Conservation (phyloP, 2,113 vertebrate genomes). For the Bubo scandiacus region DNA sequence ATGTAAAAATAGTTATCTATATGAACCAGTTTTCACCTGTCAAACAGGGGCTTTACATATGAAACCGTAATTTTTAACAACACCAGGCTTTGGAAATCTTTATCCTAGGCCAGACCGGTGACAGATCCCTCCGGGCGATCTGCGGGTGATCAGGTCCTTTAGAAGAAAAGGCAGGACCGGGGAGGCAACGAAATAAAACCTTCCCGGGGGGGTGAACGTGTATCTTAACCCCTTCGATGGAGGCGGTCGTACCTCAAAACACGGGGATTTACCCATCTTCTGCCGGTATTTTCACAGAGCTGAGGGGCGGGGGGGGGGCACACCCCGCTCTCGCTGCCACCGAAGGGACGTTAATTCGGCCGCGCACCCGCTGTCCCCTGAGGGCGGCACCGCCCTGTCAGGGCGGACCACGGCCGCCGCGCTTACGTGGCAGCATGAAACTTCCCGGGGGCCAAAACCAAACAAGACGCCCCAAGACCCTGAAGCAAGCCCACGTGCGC, state of each 20-base stretch:
- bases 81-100: not conserved
- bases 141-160: rapidly evolving
- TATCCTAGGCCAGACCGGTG: too few relatives aligned
- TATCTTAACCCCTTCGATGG: rapidly evolving
- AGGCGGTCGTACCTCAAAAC: rapidly evolving
- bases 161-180: too few relatives aligned
- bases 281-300: not conserved
- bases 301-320: rapidly evolving
- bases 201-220: rapidly evolving
- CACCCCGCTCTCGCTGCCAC: too few relatives aligned
- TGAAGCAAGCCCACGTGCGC: rapidly evolving
- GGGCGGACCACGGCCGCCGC: not conserved
- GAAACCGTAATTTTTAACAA: not conserved
- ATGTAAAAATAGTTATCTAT: too few relatives aligned
- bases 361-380: too few relatives aligned
- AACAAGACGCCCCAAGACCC: too few relatives aligned
- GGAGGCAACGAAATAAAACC: rapidly evolving
- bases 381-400: not conserved
- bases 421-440: not conserved
- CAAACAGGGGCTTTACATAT: rapidly evolving
- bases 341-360: rapidly evolving
- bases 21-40: not conserved
- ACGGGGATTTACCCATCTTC: rapidly evolving
- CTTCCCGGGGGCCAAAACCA: not conserved
- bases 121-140: rapidly evolving